Conservation (phyloP, 2,797 vertebrate species). For the Dermochelys coriacea region DNA sequence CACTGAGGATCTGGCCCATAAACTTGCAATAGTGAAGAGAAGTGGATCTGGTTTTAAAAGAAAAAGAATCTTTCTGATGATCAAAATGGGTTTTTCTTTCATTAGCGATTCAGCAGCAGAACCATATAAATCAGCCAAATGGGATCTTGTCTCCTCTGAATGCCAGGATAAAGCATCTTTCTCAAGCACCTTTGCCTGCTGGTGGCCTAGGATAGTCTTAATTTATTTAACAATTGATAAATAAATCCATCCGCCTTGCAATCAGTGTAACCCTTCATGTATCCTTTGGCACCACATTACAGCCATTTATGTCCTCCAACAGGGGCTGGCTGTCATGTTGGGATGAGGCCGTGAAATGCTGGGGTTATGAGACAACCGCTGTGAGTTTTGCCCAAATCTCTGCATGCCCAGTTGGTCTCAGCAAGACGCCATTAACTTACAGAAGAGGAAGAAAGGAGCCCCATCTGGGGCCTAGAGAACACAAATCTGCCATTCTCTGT, state of each 20-base stretch:
- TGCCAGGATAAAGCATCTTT: background rate
- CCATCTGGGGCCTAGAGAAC: constrained; percentile 80
- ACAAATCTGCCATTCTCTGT: constrained; percentile 76
- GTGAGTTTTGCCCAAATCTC: constrained; percentile 85
- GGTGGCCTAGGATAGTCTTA: constrained; percentile 87
- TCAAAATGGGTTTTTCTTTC: background rate
- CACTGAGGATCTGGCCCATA: background rate
- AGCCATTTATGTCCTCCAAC: constrained; percentile 48
- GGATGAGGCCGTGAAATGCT: constrained; percentile 69
- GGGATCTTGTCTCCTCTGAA: background rate
- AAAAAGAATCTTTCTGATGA: background rate
- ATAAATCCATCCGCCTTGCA: constrained; percentile 82
- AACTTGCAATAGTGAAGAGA: background rate
- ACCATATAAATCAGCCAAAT: background rate
- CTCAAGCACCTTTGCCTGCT: constrained; percentile 43
- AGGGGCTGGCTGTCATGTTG: constrained; percentile 36
- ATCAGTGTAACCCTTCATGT: constrained; percentile 66
- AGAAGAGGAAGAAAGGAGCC: constrained; percentile 74
- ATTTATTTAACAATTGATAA: constrained; percentile 91
- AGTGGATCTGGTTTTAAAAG: background rate
- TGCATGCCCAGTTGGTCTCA: constrained; percentile 91
- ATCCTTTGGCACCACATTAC: constrained; percentile 64
- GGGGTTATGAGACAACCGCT: constrained; percentile 78
- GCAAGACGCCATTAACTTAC: constrained; percentile 88
- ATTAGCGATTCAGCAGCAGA: background rate